Base-by-base conservation (phyloP, 2,888 invertebrate genomes). In the Neocrepidodera transversa region DNA sequence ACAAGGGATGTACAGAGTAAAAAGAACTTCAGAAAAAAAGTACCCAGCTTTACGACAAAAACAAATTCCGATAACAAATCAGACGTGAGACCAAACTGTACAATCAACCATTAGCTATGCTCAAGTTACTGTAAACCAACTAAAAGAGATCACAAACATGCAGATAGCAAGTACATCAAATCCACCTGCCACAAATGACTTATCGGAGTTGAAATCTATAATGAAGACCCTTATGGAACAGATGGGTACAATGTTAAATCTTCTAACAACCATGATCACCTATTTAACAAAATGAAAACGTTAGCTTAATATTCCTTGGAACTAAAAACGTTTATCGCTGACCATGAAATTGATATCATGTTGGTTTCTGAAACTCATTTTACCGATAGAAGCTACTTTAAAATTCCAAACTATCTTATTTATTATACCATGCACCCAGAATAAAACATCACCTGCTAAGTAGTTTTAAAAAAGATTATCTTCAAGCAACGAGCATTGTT, bases 341-440 rank as follows among this genome's bases (percentile, higher is more conserved):
- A 56, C 50, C 43, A 66, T 54, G 48, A 32, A 43, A 4, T 28
- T 8, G 28, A 32, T 13, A 32, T 32, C 4, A n/a, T 32, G 10
- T 13, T 32, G 5, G 11, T 32, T 11, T 32, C 13, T 1, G 32
- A 32, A 32, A 32, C 32, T 32, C 32, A 32, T 13, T 32, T 32
- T 13, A 32, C 11, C n/a, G 11, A 8, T 13, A 32, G 13, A 32
- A 32, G 32, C 11, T 32, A 13, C 32, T 32, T 32, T 13, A 32
- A 13, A 32, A 32, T 32, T n/a, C 32, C 13, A 13, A 32, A 32
- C n/a, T 32, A 11, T 32, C 2, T 13, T 8, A 32, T 32, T 23
- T 62, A 67, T 30, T 52, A 64, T 36, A 58, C 64, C 13, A 59
- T 54, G 28, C 67, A 67, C 38, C 64, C 63, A 20, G 42, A 11